These are phyloP conservation scores for western clawed frog (Xenopus tropicalis) DNA, from an alignment of 2,113 vertebrate genomes.

Conservation along the genomic window UCB_Xtro_10.0 CM004444.2:26615001-26615500, in stretches of 20 bases:
- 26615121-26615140: slow-evolving; percentile 61
- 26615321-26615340: too few relatives aligned
- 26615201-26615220: slow-evolving; percentile 12
- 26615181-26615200: slow-evolving; percentile 37
- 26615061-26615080: slow-evolving; percentile 50
- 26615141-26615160: slow-evolving; percentile 60
- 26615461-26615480: too few relatives aligned
- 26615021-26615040: slow-evolving; percentile 75
- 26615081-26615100: slow-evolving; percentile 47
- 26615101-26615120: slow-evolving; percentile 58
- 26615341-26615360: too few relatives aligned
- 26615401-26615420: too few relatives aligned
- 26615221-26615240: slow-evolving; percentile 34
- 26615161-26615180: too few relatives aligned
- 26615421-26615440: too few relatives aligned
- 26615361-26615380: too few relatives aligned
- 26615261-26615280: neutral
- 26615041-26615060: slow-evolving; percentile 72
- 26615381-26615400: too few relatives aligned
- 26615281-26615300: too few relatives aligned
- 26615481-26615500: too few relatives aligned
- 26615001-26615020: slow-evolving; percentile 78
- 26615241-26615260: slow-evolving; percentile 2
- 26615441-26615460: too few relatives aligned
- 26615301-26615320: too few relatives aligned